phyloP scores from a whole-genome alignment of 2,113 vertebrate species.

The Peromyscus maniculatus region DNA sequence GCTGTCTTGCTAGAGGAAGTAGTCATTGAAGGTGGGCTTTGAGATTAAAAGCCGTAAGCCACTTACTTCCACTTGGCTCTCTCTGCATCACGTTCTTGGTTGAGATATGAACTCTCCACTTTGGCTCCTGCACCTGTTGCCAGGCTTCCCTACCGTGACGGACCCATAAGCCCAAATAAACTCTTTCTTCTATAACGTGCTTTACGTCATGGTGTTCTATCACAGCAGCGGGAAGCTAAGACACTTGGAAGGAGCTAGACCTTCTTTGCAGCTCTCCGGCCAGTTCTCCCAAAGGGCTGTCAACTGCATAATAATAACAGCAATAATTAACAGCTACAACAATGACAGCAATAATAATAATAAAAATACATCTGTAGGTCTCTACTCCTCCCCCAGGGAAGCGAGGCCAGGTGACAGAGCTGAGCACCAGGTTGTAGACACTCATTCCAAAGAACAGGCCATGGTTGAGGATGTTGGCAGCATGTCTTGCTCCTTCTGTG shows the following conservation, averaged over 20 bases:
- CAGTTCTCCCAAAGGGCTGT: constrained; percentile 79
- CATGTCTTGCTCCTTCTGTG: neutral
- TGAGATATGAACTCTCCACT: neutral
- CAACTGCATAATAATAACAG: constrained; percentile 54
- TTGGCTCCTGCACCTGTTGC: neutral
- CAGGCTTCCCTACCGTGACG: neutral
- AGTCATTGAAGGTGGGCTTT: too few relatives aligned
- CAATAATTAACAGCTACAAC: neutral
- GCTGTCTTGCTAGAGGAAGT: neutral
- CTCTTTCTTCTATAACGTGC: neutral
- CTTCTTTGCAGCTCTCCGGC: constrained; percentile 67
- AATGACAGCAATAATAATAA: neutral
- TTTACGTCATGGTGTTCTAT: neutral
- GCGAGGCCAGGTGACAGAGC: neutral
- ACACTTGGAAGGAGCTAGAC: neutral
- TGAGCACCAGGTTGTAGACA: constrained; percentile 54
- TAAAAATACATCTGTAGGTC: constrained; percentile 69
- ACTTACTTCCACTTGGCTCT: too few relatives aligned
- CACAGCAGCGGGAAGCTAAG: neutral
- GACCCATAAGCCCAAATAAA: neutral
- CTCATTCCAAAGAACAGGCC: constrained; percentile 55
- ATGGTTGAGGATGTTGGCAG: neutral
- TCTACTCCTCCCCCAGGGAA: neutral
- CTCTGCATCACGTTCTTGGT: neutral
- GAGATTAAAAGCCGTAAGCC: neutral